Percentiles rank a stretch among this genome's conserved stretches.
These are phyloP conservation scores for Scrobipalpa costella DNA, from an alignment of 2,888 invertebrate species.

Conservation along the genomic window DNA sequence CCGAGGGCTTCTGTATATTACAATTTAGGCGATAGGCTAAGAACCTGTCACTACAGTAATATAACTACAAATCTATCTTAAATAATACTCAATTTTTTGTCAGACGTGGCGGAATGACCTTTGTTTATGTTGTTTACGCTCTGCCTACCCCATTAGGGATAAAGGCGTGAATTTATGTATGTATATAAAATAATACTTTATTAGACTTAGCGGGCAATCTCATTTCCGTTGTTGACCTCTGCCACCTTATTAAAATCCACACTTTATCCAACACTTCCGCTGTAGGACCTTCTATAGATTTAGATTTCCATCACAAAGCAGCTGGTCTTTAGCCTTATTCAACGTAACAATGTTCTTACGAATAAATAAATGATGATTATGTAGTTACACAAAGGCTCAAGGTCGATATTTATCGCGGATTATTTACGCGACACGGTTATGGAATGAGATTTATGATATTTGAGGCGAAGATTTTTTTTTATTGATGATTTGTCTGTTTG, in stretches of 20 bases:
- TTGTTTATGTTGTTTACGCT: no score
- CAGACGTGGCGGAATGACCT: no score
- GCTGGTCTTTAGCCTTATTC: not conserved
- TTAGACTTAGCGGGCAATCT: not conserved
- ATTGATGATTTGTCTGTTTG: not conserved
- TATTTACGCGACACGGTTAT: conserved; percentile 52
- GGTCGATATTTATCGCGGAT: conserved; percentile 55
- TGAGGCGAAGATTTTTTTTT: not conserved
- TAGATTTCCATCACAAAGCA: conserved; percentile 1
- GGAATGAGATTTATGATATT: not conserved
- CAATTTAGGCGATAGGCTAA: not conserved
- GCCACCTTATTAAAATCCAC: conserved; percentile 6
- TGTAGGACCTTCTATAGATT: conserved; percentile 4
- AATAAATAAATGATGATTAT: conserved; percentile 15
- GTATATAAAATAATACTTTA: not conserved
- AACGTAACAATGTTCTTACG: conserved; percentile 8
- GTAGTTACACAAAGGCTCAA: not conserved
- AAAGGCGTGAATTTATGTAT: no score
- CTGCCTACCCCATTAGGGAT: no score
- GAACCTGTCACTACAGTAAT: no score
- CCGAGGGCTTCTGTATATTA: not conserved
- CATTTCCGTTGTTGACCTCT: not conserved
- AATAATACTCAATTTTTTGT: no score
- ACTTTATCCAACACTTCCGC: not conserved
- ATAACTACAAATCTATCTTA: no score